Evolutionary conservation across 2,113 vertebrate species (phyloP).

Genomic region (Peromyscus maniculatus): DNA sequence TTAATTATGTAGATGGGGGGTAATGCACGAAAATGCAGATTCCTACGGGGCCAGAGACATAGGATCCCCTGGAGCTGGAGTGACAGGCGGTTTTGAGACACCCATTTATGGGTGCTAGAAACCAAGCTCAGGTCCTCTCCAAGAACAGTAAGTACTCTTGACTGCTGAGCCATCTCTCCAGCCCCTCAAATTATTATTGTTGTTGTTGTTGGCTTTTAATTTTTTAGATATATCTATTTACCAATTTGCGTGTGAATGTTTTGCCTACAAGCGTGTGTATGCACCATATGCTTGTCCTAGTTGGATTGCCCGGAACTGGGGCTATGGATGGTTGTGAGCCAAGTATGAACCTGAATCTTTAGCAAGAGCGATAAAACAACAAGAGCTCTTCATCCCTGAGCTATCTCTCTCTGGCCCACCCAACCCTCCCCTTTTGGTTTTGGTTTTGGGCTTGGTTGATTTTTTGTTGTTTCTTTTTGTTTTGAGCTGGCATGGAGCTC

Average conservation of each 20-base stretch:
- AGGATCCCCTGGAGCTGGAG: background rate
- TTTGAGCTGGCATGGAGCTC: background rate
- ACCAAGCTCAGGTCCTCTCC: background rate
- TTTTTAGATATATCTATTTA: background rate
- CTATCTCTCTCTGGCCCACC: background rate
- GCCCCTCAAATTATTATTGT: background rate
- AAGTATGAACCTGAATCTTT: background rate
- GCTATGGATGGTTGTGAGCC: background rate
- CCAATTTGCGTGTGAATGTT: background rate
- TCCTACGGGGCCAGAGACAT: background rate
- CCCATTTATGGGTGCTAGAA: background rate
- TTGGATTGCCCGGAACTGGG: background rate
- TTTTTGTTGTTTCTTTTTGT: background rate
- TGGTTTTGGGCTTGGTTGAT: background rate
- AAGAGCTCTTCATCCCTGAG: too few relatives aligned
- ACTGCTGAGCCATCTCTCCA: background rate
- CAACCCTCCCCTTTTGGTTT: background rate
- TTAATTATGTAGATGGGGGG: background rate
- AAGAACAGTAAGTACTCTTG: background rate
- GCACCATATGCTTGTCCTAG: background rate
- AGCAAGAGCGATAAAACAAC: background rate
- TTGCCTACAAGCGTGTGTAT: background rate
- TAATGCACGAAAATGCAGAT: background rate
- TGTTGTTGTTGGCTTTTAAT: background rate
- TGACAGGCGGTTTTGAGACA: background rate